Conservation (phyloP, 2,888 invertebrate genomes). For the Apotomis capreana region DNA sequence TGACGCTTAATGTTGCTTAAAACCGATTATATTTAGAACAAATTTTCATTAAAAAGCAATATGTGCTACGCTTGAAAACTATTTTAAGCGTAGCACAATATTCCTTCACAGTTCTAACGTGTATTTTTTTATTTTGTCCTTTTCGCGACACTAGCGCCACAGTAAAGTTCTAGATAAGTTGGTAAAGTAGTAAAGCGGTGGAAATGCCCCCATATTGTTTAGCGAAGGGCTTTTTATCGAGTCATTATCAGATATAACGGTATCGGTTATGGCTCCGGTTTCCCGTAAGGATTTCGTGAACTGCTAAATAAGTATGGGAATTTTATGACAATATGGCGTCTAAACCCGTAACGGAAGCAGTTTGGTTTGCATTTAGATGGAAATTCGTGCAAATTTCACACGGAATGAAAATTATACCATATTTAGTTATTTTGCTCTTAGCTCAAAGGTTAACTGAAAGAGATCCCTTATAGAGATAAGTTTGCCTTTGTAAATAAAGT, state of each 20-base stretch:
- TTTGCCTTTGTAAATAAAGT: no score
- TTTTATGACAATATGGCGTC: constrained; percentile 5
- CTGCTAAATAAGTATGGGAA: neutral
- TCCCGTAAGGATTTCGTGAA: constrained; percentile 18
- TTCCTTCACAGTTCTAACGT: no score
- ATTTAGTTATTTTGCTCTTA: no score
- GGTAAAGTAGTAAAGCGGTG: constrained; percentile 9
- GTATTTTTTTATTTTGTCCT: neutral
- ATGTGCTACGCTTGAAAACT: no score
- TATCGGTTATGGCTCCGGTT: constrained; percentile 22
- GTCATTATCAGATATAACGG: constrained; percentile 23
- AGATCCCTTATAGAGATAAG: no score
- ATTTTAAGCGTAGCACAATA: no score
- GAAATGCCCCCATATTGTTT: constrained; percentile 26
- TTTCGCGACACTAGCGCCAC: neutral
- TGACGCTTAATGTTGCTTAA: neutral
- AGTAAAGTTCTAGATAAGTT: neutral
- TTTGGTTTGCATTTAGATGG: neutral
- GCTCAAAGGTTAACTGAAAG: no score
- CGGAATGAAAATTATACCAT: neutral
- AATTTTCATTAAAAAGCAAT: no score
- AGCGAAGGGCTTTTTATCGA: constrained; percentile 17
- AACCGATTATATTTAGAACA: neutral
- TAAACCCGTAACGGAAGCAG: neutral
- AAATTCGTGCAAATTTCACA: neutral